phyloP scores from a whole-genome alignment of 1,140 invertebrate species.

The Probaryconus sp. region DNA sequence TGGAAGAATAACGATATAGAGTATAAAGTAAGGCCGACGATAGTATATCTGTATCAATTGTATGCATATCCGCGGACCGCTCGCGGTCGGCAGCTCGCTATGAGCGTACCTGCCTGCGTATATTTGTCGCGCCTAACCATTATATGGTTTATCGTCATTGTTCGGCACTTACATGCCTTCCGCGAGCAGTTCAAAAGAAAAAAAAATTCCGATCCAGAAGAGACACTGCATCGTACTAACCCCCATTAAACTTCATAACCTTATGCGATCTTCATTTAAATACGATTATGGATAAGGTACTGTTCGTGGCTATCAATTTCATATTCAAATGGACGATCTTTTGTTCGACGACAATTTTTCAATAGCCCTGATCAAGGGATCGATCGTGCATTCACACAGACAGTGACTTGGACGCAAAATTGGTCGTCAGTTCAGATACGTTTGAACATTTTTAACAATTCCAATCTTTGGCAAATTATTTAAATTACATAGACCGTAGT shows the following conservation, averaged over 20 bases:
- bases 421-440: too few relatives aligned
- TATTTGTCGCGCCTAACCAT: conserved; percentile 76
- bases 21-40: conserved; percentile 73
- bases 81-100: conserved; percentile 47
- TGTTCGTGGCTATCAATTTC: conserved; percentile 71
- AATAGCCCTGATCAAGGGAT: conserved; percentile 66
- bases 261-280: conserved; percentile 78
- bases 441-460: too few relatives aligned
- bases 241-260: conserved; percentile 73
- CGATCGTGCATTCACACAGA: conserved; percentile 37
- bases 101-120: conserved; percentile 63
- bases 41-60: conserved; percentile 79
- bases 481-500: too few relatives aligned
- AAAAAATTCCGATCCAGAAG: conserved; percentile 51
- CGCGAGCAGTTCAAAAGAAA: conserved; percentile 37
- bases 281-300: conserved; percentile 77
- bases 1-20: conserved; percentile 65
- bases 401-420: too few relatives aligned
- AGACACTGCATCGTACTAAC: conserved; percentile 62
- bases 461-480: too few relatives aligned
- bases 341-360: conserved; percentile 72
- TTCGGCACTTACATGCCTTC: conserved; percentile 66
- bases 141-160: conserved; percentile 77
- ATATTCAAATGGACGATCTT: conserved; percentile 77
- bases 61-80: conserved; percentile 73